Evolutionary conservation across 2,888 invertebrate species (phyloP).

Genomic region (Atethmia centrago): DNA sequence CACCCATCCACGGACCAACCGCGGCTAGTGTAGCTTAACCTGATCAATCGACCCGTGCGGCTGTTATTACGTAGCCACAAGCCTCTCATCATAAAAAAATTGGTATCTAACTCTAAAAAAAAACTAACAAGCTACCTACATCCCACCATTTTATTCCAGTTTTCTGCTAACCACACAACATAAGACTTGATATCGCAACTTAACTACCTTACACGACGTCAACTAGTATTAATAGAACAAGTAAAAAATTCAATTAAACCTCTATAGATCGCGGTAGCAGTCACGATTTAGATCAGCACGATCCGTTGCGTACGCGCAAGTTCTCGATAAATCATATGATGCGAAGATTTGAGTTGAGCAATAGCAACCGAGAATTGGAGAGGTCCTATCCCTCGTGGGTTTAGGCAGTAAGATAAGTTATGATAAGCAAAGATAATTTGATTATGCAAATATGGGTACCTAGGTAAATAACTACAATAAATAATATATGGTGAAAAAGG

Average conservation of each 20-base stretch:
- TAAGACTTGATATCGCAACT: background rate
- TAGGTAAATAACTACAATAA: no score
- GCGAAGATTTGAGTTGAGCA: conserved; percentile 35
- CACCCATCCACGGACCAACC: no score
- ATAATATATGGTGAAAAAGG: no score
- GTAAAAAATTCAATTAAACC: conserved; percentile 59
- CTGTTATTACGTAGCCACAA: no score
- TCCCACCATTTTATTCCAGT: background rate
- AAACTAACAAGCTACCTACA: no score
- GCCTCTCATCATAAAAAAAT: no score
- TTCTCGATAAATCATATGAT: conserved; percentile 39
- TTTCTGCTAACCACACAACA: background rate
- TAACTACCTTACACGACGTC: conserved; percentile 19
- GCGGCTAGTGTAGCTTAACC: no score
- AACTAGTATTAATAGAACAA: conserved; percentile 33
- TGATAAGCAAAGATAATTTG: no score
- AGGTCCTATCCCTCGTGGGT: conserved; percentile 1
- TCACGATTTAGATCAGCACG: conserved; percentile 61
- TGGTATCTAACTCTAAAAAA: no score
- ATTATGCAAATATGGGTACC: no score
- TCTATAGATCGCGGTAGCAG: conserved; percentile 52
- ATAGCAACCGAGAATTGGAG: conserved; percentile 32
- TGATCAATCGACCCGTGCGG: no score
- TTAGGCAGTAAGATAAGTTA: no score
- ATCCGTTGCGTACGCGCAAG: conserved; percentile 51